phyloP scores from a whole-genome alignment of 2,888 invertebrate species.

The Drosophila sordidapex region DNA sequence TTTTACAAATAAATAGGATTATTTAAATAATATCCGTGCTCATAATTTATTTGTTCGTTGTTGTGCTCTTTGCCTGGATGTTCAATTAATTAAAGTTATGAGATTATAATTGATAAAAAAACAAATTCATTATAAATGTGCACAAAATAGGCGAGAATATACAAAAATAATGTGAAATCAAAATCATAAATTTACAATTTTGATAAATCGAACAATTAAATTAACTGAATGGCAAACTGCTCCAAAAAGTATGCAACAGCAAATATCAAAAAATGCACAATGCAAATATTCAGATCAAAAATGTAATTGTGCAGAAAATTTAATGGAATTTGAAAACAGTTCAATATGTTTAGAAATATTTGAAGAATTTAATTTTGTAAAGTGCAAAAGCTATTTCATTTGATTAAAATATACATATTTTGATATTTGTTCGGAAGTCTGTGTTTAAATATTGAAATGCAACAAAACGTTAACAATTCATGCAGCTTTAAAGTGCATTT shows the following conservation, averaged over 20 bases:
- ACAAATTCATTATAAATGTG: conserved; percentile 9
- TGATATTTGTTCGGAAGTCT: neutral
- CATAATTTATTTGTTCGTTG: neutral
- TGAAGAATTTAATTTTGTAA: neutral
- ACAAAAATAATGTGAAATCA: neutral
- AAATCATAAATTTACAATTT: conserved; percentile 7
- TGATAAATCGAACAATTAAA: conserved; percentile 9
- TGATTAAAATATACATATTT: neutral
- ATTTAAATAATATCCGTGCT: neutral
- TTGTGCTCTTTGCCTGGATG: neutral
- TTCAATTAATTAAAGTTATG: conserved; percentile 12
- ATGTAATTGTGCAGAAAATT: neutral
- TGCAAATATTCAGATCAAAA: conserved; percentile 7
- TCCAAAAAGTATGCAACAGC: conserved; percentile 35
- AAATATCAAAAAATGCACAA: conserved; percentile 12
- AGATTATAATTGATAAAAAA: conserved; percentile 2
- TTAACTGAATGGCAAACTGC: conserved; percentile 15
- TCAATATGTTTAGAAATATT: neutral
- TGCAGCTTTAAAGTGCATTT: conserved; percentile 16
- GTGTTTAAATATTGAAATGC: neutral
- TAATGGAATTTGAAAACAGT: neutral
- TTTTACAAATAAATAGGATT: neutral
- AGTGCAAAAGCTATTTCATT: neutral
- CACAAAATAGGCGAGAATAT: neutral
- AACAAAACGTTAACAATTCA: conserved; percentile 8